Percentiles rank a stretch among this genome's conserved stretches.
phyloP scores from a whole-genome alignment of 2,113 vertebrate genomes.

The Glaucomys volans region DNA sequence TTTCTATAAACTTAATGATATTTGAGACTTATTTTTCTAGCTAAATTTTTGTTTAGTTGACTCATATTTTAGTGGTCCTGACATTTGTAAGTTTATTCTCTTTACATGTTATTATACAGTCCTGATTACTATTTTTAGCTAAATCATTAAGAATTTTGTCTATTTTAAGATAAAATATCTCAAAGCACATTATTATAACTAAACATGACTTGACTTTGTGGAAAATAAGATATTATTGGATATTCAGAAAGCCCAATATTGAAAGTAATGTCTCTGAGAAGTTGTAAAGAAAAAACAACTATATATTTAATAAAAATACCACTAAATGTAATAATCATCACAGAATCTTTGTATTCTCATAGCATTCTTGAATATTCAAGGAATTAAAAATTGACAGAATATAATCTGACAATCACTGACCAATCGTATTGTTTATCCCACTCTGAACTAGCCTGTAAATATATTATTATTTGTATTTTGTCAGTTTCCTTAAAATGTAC shows the following conservation, averaged over 20 bases:
- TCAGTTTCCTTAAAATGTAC: background rate
- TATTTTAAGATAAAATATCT: background rate
- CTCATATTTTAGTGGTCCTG: background rate
- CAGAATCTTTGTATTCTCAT: background rate
- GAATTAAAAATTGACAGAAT: background rate
- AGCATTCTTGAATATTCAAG: background rate
- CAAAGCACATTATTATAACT: background rate
- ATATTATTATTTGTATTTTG: background rate
- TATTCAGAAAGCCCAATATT: background rate
- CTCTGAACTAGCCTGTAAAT: background rate
- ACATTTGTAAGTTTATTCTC: background rate
- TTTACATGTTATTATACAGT: background rate
- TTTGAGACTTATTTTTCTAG: background rate
- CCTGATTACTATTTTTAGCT: background rate
- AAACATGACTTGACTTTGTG: too few relatives aligned
- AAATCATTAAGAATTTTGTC: background rate
- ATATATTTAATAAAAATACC: background rate
- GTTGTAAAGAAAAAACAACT: background rate
- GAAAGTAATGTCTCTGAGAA: background rate
- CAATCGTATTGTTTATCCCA: background rate
- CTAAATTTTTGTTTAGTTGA: background rate
- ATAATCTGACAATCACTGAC: background rate
- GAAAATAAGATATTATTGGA: background rate
- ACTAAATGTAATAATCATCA: background rate
- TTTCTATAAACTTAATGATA: background rate